These are phyloP conservation scores for Drosophila obscura DNA, from an alignment of 1,140 invertebrate genomes.

Conservation along the genomic window DNA sequence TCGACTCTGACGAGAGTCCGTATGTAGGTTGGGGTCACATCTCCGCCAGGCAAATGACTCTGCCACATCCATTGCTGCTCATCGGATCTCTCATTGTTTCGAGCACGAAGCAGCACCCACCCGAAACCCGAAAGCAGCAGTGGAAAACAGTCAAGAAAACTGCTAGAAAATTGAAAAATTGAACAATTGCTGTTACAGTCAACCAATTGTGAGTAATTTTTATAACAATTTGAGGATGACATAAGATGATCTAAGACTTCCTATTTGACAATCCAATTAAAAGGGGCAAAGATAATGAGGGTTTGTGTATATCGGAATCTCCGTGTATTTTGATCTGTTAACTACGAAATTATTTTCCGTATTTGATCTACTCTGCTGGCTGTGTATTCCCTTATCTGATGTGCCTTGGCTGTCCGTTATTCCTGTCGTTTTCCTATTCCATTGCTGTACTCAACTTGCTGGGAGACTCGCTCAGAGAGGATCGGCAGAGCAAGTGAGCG, in stretches of 20 bases:
- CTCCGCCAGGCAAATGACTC: conserved; percentile 59
- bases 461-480: no score
- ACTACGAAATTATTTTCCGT: no score
- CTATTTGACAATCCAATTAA: not conserved
- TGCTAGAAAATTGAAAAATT: conserved; percentile 26
- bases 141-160: conserved; percentile 11
- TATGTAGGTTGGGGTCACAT: conserved; percentile 80
- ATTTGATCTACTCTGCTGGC: no score
- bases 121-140: not conserved
- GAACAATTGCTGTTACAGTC: conserved; percentile 48
- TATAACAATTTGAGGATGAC: conserved; percentile 20
- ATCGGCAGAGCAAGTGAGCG: no score
- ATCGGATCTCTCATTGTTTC: conserved; percentile 40
- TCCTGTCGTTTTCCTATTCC: no score
- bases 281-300: no score
- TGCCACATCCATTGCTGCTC: conserved; percentile 43
- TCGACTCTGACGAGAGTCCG: conserved; percentile 35
- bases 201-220: conserved; percentile 53
- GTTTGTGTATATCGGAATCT: no score
- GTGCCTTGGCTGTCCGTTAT: no score
- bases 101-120: conserved; percentile 26
- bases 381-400: no score
- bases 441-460: no score
- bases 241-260: conserved; percentile 24
- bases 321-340: no score